Base-by-base conservation (phyloP, 1,140 invertebrate genomes). In the Diorhabda sublineata region DNA sequence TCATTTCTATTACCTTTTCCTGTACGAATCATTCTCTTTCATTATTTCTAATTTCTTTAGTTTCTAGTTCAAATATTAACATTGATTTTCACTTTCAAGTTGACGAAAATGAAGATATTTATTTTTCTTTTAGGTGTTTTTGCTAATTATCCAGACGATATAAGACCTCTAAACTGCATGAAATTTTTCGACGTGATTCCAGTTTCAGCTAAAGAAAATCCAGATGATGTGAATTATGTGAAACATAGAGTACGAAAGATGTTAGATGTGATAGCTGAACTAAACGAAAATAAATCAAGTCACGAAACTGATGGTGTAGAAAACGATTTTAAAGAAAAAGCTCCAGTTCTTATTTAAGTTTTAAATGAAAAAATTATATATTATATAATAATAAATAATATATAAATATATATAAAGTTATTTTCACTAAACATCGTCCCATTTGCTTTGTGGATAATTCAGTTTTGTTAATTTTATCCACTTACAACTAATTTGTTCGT, bases 171-270 rank as follows among this genome's bases (percentile, higher is more conserved):
- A 60, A 86, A 81, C 68, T 69, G 88, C 2, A 78, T 96, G 0
- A 84, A 86, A 62, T 96, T 97, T 82, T 85, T 92, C 69, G 82
- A 88, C 72, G 85, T 93, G 52, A 75, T 92, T 11, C 82, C 86
- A 11, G 87, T 91, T 75, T 89, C 88, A 26, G 88, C 88, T 42
- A 78, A 85, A 60, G 82, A 84, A 47, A 80, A 81, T 68, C 74
- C 76, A 2, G 75, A 81, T 3, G 83, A 85, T 74, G 80, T 90
- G 7, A 71, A 82, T 8, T 72, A 83, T 26, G 79, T 90, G 2
- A 90, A 90, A 77, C 58, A 83, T 5, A 78, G 82, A 45, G 72
- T 90, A 47, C 80, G 89, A 47, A 81, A 82, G 59, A 75, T 86
- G 8, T 72, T 89, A 68, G 87, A 89, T 82, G 74, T 85, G 7